Evolutionary conservation across 2,797 vertebrate genomes (phyloP), one percentile per base, ranked within the genome.

Genomic region (Eremophila alpestris): DNA sequence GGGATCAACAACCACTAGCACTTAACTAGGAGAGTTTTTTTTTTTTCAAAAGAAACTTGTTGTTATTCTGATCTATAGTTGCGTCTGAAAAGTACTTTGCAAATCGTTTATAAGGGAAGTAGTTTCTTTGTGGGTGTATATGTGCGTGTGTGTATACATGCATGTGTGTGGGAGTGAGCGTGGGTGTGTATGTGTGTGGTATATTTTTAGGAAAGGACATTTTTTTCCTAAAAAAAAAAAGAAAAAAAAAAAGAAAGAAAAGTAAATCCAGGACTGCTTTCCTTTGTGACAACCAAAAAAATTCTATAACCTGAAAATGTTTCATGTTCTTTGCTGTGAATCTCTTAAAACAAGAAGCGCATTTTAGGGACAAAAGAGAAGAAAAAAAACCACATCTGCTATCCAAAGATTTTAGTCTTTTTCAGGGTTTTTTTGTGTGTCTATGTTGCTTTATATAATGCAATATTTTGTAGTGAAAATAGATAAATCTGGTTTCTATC

Each of bases 361-460:
- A 98, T 99, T 98, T 98, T 98, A 98, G 98, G 98, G 97, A 97
- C 65, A 94, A 98, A 97, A 87, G 93, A 97, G 94, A 94, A 96
- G 68, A 88, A 74, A 88, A 95, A 95, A 96, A 96, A 22, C 90
- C 96, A 98, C 98, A 98, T 99, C 98, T 98, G 98, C 98, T 98
- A 99, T 99, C 98, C 98, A 99, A 99, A 99, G 98, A 99, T 99
- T 98, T 98, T 98, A 98, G 98, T 98, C 98, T 99, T 98, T 99
- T 98, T 98, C 98, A 98, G 99, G 98, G 98, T 98, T 98, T 98
- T 98, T 99, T 98, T 98, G 98, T 98, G 98, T 98, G 98, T 98
- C 98, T 98, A 97, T 98, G 98, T 99, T 98, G 98, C 98, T 99
- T 99, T 99, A 98, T 99, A 98, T 98, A 98, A 99, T 98, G 98